Evolutionary conservation across 2,888 invertebrate species (phyloP), one percentile per base, ranked within the genome.

Genomic region (Taphrorychus bicolor): DNA sequence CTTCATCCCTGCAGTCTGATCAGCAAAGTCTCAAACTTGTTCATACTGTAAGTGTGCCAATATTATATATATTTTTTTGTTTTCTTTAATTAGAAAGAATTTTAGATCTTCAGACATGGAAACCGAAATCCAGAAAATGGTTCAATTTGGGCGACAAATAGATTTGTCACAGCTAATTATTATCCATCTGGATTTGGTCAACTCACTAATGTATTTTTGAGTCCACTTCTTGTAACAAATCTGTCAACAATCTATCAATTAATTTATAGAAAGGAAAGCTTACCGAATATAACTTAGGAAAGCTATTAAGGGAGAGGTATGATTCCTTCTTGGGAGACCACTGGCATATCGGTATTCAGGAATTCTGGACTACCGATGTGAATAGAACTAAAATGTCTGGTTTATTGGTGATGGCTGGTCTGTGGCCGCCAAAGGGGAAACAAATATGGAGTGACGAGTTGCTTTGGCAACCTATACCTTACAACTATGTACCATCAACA

Each of bases 341-440:
- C 48, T 90, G 88, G 77, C 82, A 81, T 71, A 84, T 85, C 5
- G 83, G 85, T 32, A 84, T 88, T 78, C 76, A 85, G 9, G 75
- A 75, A 4, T 79, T 85, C 54, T 81, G 87, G 24, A 88, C 88
- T 32, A 89, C 91, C 0, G 86, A 88, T 76, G 87, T 84, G 74
- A 87, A 88, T 56, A 83, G 91, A 42, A 91, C 92, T 0, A 85
- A 91, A 80, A 89, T 90, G 86, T 89, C 90, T 5, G 89, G 88
- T 0, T 83, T 88, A 71, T 82, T 88, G 14, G 87, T 89, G 1
- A 80, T 90, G 61, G 87, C 90, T 0, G 91, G 87, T 0, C 76
- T 92, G 24, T 91, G 85, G 77, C 89, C 88, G 1, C 89, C 89
- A 0, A 75, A 75, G 5, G 83, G 83, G 4, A 74, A 81, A 16